A percentile compares a stretch with the other conserved stretches of the same genome.
Evolutionary conservation across 2,797 vertebrate species (phyloP).

Genomic region (Australoheros facetus): DNA sequence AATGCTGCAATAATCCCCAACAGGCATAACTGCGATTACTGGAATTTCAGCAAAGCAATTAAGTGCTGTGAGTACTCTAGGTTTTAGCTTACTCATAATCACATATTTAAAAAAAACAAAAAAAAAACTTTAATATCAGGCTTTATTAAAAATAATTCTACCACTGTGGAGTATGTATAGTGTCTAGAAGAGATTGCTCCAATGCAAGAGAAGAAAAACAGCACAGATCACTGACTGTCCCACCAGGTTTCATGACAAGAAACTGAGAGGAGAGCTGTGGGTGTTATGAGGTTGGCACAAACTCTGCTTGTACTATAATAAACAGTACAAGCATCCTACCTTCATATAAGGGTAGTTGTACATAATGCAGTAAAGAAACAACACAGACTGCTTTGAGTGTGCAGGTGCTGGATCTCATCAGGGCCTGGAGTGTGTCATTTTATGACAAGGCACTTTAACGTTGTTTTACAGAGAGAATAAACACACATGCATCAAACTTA

Average conservation of each 20-base stretch:
- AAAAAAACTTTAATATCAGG: not conserved
- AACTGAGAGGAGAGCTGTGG: slow-evolving; percentile 15
- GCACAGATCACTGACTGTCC: not conserved
- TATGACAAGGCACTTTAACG: not conserved
- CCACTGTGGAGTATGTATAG: not conserved
- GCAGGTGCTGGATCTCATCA: accelerated
- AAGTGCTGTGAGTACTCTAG: not conserved
- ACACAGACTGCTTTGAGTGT: not conserved
- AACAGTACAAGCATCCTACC: not conserved
- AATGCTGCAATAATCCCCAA: slow-evolving; percentile 39
- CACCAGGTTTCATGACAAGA: slow-evolving; percentile 10
- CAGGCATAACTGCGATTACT: slow-evolving; percentile 20
- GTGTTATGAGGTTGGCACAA: slow-evolving; percentile 23
- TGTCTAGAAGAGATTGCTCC: not conserved
- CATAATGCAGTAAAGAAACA: not conserved
- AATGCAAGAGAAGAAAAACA: not conserved
- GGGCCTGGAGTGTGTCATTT: not conserved
- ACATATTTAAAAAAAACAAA: not conserved
- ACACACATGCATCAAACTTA: not conserved
- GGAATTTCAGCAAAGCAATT: slow-evolving; percentile 14
- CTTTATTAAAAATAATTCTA: not conserved
- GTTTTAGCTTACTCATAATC: not conserved
- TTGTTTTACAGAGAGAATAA: not conserved
- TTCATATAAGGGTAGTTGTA: not conserved
- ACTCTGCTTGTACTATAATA: slow-evolving; percentile 2